Evolutionary conservation across 2,113 vertebrate genomes (phyloP).

Genomic region (Esox niger): DNA sequence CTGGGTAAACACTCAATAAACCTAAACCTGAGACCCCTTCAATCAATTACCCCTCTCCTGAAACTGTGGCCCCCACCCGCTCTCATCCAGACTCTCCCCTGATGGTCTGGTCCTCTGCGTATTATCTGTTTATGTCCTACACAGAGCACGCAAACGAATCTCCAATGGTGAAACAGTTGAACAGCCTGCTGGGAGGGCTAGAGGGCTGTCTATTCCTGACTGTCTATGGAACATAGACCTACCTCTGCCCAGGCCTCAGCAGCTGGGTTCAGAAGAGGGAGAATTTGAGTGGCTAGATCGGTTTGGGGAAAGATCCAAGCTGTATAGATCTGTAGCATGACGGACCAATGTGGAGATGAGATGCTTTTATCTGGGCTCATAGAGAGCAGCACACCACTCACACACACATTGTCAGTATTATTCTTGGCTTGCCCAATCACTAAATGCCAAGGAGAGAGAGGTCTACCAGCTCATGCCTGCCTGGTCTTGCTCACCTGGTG

Average conservation of each 20-base stretch:
- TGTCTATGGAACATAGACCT: conserved; percentile 44
- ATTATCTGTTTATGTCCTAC: conserved; percentile 45
- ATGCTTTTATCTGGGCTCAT: conserved; percentile 26
- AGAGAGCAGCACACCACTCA: conserved; percentile 14
- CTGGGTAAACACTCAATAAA: conserved; percentile 16
- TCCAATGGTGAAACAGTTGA: conserved; percentile 64
- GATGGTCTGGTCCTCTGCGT: conserved; percentile 32
- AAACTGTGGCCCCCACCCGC: not conserved
- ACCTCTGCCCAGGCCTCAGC: conserved; percentile 35
- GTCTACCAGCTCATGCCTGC: conserved; percentile 18
- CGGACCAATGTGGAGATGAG: not conserved
- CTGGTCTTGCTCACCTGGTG: conserved; percentile 5
- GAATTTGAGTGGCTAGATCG: conserved; percentile 11
- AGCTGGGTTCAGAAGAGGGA: not conserved
- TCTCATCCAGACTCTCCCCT: conserved; percentile 17
- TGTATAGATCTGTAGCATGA: conserved; percentile 25
- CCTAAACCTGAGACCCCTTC: conserved; percentile 2
- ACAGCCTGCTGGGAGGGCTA: conserved; percentile 32
- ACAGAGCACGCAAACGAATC: conserved; percentile 53
- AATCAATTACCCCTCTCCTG: conserved; percentile 1
- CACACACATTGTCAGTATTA: conserved; percentile 11
- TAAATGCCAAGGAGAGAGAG: not conserved
- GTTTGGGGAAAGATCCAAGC: conserved; percentile 28
- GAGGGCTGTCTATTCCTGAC: conserved; percentile 30
- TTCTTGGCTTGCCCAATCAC: conserved; percentile 8